Base-by-base conservation (phyloP, 1,140 invertebrate genomes). In the Eulimnadia texana region DNA sequence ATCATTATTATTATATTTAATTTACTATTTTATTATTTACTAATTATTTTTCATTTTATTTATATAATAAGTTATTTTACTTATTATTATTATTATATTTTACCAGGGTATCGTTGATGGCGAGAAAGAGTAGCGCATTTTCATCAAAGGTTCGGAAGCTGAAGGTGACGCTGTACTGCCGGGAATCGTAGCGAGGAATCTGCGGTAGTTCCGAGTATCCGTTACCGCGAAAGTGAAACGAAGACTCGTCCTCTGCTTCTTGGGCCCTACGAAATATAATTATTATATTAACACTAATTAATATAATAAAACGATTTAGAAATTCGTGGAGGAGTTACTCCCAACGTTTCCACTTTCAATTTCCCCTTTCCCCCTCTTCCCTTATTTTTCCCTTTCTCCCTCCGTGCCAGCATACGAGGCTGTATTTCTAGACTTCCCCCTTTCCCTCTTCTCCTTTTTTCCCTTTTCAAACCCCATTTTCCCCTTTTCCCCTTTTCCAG, bases 101-200 rank as follows among this genome's bases (percentile, higher is more conserved):
- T 68, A 82, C 81, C 64, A 82, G 82, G 16, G 76, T 74, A 61
- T 78, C 77, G 72, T 90, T 88, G 13, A 84, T 79, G 24, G 88
- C 84, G 47, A 93, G 74, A 70, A 95, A 92, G 0, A 96, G 76
- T 3, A 93, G 71, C 1, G 90, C 87, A 73, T 94, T 84, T 70
- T 92, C 85, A 73, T 94, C 91, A 66, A 85, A 85, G 0, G 89
- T 93, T 63, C 82, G 80, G 71, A 96, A 92, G 63, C 80, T 83
- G 51, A 96, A 78, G 16, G 82, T 81, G 1, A 95, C 78, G 47
- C 82, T 83, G 70, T 90, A 90, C 13, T 82, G 77, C 66, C 83
- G 80, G 68, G 81, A 80, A 66, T 84, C 81, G 67, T 87, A 83
- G 1, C 79, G 79, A 60, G 78, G 16, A 77, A 79, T 13, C 77